These are phyloP conservation scores for Priocnemis perturbator DNA, from an alignment of 2,888 invertebrate species.

Conservation along the genomic window DNA sequence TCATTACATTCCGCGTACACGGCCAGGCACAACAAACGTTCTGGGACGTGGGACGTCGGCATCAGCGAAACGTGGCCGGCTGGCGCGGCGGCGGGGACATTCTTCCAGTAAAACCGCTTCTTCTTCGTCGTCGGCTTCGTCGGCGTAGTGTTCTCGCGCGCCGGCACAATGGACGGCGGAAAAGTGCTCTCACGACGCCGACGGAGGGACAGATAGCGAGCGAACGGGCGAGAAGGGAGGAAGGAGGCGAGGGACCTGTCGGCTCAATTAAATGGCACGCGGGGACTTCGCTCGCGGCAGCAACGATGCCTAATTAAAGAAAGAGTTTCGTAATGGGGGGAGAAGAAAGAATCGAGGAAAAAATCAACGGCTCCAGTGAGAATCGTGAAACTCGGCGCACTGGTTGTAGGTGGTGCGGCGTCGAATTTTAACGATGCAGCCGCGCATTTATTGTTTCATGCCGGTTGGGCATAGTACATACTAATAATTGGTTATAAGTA, in stretches of 20 bases:
- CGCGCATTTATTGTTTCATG: too few species aligned
- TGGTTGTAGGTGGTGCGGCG: too few species aligned
- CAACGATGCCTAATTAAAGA: too few species aligned
- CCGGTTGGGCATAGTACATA: too few species aligned
- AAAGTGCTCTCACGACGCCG: conserved; percentile 3
- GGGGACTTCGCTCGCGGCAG: too few species aligned
- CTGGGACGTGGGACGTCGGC: conserved; percentile 35
- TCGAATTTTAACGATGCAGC: too few species aligned
- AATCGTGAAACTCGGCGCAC: too few species aligned
- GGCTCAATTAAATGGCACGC: conserved; percentile 6
- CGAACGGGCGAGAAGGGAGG: too few species aligned
- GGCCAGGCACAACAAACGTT: conserved; percentile 5
- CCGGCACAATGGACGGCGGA: neutral
- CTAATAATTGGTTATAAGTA: too few species aligned
- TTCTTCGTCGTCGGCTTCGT: neutral
- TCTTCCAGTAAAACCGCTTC: neutral
- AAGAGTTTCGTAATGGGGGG: neutral
- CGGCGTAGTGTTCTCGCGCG: too few species aligned
- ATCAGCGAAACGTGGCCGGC: neutral
- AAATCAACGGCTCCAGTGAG: too few species aligned
- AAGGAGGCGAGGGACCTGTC: too few species aligned
- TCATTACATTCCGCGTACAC: conserved; percentile 55
- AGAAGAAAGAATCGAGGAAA: conserved; percentile 11
- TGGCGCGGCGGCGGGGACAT: conserved; percentile 3
- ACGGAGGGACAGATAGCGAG: neutral